Percentiles rank a stretch among this genome's conserved stretches.
phyloP scores from a whole-genome alignment of 1,140 invertebrate genomes.

The Teleopsis dalmanni region DNA sequence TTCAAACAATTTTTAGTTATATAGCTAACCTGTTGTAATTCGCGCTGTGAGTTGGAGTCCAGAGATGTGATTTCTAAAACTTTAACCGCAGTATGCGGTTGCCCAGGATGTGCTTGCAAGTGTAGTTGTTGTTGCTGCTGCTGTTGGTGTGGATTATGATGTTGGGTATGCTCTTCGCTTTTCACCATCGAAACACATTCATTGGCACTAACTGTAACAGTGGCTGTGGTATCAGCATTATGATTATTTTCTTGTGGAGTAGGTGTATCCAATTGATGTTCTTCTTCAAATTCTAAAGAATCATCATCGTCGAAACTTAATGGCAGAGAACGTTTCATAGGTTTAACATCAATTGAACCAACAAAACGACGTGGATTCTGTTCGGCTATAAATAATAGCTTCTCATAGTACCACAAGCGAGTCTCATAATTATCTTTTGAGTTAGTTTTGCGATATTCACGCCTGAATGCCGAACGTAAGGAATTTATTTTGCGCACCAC shows the following conservation, averaged over 20 bases:
- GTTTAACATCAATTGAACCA: slow-evolving; percentile 5
- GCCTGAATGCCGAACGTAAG: slow-evolving; percentile 32
- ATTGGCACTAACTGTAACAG: slow-evolving; percentile 29
- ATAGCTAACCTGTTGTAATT: slow-evolving; percentile 32
- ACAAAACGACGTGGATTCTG: slow-evolving; percentile 30
- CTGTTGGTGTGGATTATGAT: slow-evolving; percentile 19
- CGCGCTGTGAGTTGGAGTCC: slow-evolving; percentile 37
- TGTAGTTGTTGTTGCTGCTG: slow-evolving; percentile 8
- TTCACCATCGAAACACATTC: slow-evolving; percentile 34
- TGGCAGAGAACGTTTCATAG: slow-evolving; percentile 27
- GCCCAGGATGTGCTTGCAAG: background rate
- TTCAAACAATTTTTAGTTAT: background rate
- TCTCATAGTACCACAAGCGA: slow-evolving; percentile 40
- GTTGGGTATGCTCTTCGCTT: slow-evolving; percentile 23
- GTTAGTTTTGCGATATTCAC: slow-evolving; percentile 33
- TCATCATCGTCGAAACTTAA: slow-evolving; percentile 30
- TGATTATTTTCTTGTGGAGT: background rate
- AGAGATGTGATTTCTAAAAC: slow-evolving; percentile 38
- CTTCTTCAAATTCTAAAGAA: slow-evolving; percentile 38
- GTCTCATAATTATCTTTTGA: slow-evolving; percentile 37
- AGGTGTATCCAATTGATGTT: slow-evolving; percentile 17
- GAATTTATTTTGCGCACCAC: slow-evolving; percentile 41
- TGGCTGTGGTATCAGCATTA: slow-evolving; percentile 22
- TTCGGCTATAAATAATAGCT: slow-evolving; percentile 38
- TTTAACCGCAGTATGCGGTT: slow-evolving; percentile 29